Evolutionary conservation across 2,113 vertebrate genomes (phyloP).

Genomic region (Delphinapterus leucas): DNA sequence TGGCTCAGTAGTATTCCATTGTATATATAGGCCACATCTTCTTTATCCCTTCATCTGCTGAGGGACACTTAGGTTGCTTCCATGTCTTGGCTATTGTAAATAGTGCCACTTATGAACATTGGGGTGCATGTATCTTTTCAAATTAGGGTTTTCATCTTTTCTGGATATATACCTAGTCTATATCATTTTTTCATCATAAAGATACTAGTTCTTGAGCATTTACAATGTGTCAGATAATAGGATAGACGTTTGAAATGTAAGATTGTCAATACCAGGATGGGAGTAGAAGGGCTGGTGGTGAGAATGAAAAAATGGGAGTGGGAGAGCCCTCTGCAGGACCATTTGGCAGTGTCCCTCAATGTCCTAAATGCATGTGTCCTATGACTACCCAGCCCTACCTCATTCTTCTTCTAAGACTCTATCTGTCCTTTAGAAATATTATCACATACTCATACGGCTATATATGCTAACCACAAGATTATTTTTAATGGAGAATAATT

Average conservation of each 20-base stretch:
- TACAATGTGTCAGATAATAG: neutral
- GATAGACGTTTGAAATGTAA: neutral
- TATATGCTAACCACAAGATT: neutral
- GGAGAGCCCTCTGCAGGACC: neutral
- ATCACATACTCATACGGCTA: neutral
- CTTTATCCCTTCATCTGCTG: neutral
- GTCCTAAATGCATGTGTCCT: neutral
- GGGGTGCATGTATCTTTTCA: neutral
- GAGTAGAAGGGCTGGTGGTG: neutral
- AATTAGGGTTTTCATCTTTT: neutral
- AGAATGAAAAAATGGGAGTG: neutral
- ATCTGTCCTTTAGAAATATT: neutral
- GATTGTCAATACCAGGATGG: neutral
- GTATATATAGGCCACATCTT: neutral
- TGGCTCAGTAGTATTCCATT: neutral
- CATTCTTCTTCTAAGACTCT: neutral
- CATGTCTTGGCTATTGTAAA: neutral
- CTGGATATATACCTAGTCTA: neutral
- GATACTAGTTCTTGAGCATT: neutral
- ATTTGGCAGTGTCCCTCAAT: neutral
- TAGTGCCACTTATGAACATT: neutral
- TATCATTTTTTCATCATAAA: neutral
- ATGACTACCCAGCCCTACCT: neutral
- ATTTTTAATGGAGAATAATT: neutral
- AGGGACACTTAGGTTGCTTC: neutral